Evolutionary conservation across 2,888 invertebrate species (phyloP).

Genomic region (Cheilosia soror): DNA sequence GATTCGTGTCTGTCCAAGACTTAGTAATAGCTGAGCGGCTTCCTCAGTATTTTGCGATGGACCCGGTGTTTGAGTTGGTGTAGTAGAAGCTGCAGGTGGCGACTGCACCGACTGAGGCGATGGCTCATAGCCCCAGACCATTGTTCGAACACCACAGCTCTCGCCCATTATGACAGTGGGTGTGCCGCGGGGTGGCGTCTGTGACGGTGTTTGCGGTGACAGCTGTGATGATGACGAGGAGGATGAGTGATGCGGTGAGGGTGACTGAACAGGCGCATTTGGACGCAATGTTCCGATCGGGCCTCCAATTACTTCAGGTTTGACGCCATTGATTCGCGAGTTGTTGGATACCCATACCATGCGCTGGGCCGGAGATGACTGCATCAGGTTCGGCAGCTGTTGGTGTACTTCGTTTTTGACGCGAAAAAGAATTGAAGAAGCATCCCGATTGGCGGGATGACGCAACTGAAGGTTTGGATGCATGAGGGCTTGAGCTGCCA

Average conservation of each 20-base stretch:
- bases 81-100: slow-evolving; percentile 83
- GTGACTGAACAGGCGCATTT: slow-evolving; percentile 80
- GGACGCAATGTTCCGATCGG: slow-evolving; percentile 81
- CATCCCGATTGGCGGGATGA: slow-evolving; percentile 84
- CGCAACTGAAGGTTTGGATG: slow-evolving; percentile 84
- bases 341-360: slow-evolving; percentile 85
- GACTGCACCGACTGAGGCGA: slow-evolving; percentile 85
- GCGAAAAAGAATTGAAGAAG: slow-evolving; percentile 82
- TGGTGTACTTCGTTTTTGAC: slow-evolving; percentile 83
- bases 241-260: slow-evolving; percentile 82
- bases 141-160: slow-evolving; percentile 92
- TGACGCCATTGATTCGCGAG: slow-evolving; percentile 90
- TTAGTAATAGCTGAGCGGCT: slow-evolving; percentile 89
- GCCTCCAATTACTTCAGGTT: slow-evolving; percentile 92
- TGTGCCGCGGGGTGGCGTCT: slow-evolving; percentile 86
- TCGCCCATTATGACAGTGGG: slow-evolving; percentile 97
- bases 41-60: slow-evolving; percentile 86
- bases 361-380: slow-evolving; percentile 82
- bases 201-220: slow-evolving; percentile 83
- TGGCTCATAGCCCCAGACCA: slow-evolving; percentile 87
- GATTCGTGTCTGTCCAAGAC: slow-evolving; percentile 89
- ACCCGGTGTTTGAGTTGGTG: slow-evolving; percentile 83
- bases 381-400: slow-evolving; percentile 82
- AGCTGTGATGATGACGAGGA: slow-evolving; percentile 82
- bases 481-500: slow-evolving; percentile 81